These are phyloP conservation scores for Pseudomyrmex sp. DNA, from an alignment of 1,140 invertebrate genomes.

Conservation along the genomic window DNA sequence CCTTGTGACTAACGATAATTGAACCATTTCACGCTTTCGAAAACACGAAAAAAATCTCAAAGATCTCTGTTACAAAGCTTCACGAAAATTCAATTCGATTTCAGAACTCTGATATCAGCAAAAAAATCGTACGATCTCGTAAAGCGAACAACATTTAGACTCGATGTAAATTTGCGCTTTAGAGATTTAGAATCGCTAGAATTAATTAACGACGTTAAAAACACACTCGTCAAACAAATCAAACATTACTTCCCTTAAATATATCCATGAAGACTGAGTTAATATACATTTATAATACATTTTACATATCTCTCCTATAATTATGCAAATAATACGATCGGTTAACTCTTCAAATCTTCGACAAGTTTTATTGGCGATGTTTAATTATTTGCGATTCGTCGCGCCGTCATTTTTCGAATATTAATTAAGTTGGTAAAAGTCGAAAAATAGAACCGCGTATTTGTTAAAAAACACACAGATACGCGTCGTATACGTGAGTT, in stretches of 20 bases:
- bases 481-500: background rate
- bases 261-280: background rate
- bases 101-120: background rate
- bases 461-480: background rate
- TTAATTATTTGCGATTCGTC: background rate
- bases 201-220: background rate
- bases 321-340: slow-evolving; percentile 5
- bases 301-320: background rate
- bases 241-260: background rate
- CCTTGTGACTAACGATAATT: slow-evolving; percentile 24
- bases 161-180: background rate
- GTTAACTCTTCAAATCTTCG: background rate
- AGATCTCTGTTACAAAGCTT: background rate
- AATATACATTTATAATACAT: background rate
- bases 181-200: background rate
- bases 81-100: background rate
- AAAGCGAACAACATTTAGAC: background rate
- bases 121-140: too few species aligned
- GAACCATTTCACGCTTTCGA: slow-evolving; percentile 36
- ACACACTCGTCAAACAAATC: background rate
- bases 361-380: background rate
- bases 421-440: slow-evolving; percentile 41
- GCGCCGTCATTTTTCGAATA: background rate
- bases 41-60: slow-evolving; percentile 41
- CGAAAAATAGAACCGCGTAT: background rate